Evolutionary conservation across 2,797 vertebrate species (phyloP).

Genomic region (Dermochelys coriacea): DNA sequence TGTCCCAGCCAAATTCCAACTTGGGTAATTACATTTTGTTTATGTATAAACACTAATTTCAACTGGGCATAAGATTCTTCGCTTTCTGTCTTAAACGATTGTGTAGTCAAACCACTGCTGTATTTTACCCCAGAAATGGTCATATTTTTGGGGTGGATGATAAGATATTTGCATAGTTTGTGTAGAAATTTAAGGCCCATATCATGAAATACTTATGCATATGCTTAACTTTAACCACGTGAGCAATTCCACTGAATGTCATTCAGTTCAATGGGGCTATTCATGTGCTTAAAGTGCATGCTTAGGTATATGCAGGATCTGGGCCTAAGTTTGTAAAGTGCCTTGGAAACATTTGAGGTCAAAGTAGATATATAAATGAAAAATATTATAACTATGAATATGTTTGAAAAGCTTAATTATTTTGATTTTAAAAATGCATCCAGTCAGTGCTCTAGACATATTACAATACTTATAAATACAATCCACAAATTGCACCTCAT

Average conservation of each 20-base stretch:
- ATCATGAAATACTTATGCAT: constrained; percentile 35
- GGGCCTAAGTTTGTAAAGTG: not conserved
- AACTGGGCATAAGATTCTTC: not conserved
- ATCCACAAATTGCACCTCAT: not conserved
- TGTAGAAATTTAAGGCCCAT: constrained; percentile 30
- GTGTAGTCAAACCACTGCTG: not conserved
- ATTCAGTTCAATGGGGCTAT: constrained; percentile 6
- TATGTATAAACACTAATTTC: constrained; percentile 21
- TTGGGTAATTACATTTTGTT: constrained; percentile 37
- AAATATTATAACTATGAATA: not conserved
- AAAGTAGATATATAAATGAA: not conserved
- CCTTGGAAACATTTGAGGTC: not conserved
- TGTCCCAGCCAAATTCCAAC: constrained; percentile 28
- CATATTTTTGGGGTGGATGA: not conserved
- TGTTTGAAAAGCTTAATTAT: not conserved
- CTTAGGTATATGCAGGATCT: constrained; percentile 1
- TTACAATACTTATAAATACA: constrained; percentile 10
- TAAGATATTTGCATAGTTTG: not conserved
- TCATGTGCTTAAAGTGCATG: not conserved
- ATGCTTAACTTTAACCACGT: constrained; percentile 1
- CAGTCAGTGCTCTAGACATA: not conserved
- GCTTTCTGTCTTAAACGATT: not conserved
- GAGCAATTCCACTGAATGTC: not conserved
- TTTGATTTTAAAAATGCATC: not conserved
- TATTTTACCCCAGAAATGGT: not conserved